phyloP scores from a whole-genome alignment of 2,113 vertebrate species.

The Heptranchias perlo region DNA sequence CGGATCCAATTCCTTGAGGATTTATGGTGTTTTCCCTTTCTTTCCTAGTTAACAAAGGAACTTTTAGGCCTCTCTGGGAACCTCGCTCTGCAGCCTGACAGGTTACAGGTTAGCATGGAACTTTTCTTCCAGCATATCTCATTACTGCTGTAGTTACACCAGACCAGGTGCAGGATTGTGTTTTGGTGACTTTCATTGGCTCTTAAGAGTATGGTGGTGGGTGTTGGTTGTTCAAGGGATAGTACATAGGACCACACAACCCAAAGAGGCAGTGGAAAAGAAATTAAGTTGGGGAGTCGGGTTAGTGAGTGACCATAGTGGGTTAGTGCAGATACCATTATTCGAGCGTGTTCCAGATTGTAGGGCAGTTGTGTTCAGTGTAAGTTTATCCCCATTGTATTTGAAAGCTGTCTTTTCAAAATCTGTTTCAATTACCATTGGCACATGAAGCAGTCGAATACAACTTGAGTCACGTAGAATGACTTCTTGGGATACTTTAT shows the following conservation, averaged over 20 bases:
- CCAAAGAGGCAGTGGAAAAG: not conserved
- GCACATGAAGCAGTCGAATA: too few species aligned
- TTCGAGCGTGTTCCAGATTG: not conserved
- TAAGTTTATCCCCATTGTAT: not conserved
- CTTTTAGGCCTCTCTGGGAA: constrained; percentile 69
- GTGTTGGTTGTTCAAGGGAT: not conserved
- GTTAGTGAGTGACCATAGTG: not conserved
- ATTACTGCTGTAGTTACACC: not conserved
- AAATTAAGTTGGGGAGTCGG: not conserved
- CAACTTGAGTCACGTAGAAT: too few species aligned
- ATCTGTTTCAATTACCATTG: too few species aligned
- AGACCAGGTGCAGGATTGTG: not conserved
- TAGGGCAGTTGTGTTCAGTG: not conserved
- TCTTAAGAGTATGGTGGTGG: not conserved
- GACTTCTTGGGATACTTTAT: too few species aligned
- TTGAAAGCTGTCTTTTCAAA: not conserved
- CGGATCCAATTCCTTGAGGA: not conserved
- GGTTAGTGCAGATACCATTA: not conserved
- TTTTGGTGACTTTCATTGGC: not conserved
- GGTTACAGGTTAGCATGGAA: constrained; percentile 48
- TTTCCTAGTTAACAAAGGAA: constrained; percentile 63
- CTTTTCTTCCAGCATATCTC: not conserved
- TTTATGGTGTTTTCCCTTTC: constrained; percentile 27
- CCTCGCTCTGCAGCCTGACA: constrained; percentile 59
- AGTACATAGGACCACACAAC: not conserved